Conservation (phyloP, 1,140 invertebrate species). For the Pygmarrhopalites habei region DNA sequence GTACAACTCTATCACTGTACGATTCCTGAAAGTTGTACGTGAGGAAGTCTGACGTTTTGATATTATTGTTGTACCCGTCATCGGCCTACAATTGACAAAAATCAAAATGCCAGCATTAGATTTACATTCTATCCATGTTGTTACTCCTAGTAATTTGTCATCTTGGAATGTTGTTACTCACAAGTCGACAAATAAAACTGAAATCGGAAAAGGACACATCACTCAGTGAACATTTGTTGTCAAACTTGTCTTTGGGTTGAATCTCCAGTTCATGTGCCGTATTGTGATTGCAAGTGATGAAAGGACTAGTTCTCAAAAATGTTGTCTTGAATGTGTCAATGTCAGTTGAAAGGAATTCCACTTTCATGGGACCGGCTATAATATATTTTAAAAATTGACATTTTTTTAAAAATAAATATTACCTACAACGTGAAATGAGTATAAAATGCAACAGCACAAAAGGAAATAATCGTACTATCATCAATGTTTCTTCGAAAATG, state of each 20-base stretch:
- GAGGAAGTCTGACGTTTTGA: neutral
- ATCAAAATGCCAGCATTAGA: too few species aligned
- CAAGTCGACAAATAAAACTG: neutral
- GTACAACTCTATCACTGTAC: neutral
- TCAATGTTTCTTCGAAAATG: slow-evolving; percentile 20
- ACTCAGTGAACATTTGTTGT: slow-evolving; percentile 23
- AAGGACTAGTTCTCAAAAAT: slow-evolving; percentile 27
- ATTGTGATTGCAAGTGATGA: slow-evolving; percentile 11
- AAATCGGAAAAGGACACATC: neutral
- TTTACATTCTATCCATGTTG: neutral
- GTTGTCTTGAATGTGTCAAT: slow-evolving; percentile 27
- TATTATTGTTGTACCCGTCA: slow-evolving; percentile 12
- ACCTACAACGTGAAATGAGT: too few species aligned
- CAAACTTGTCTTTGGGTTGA: slow-evolving; percentile 28
- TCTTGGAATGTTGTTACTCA: neutral
- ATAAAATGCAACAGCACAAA: too few species aligned
- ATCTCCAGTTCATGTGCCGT: slow-evolving; percentile 14
- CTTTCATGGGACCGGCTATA: slow-evolving; percentile 27
- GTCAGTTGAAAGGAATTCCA: slow-evolving; percentile 20
- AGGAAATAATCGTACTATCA: too few species aligned
- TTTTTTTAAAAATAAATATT: too few species aligned
- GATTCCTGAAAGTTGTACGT: slow-evolving; percentile 1
- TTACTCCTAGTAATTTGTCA: neutral
- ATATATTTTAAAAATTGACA: too few species aligned
- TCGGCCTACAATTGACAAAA: neutral